phyloP scores from a whole-genome alignment of 2,888 invertebrate genomes.

The Sylvicola fuscatus region DNA sequence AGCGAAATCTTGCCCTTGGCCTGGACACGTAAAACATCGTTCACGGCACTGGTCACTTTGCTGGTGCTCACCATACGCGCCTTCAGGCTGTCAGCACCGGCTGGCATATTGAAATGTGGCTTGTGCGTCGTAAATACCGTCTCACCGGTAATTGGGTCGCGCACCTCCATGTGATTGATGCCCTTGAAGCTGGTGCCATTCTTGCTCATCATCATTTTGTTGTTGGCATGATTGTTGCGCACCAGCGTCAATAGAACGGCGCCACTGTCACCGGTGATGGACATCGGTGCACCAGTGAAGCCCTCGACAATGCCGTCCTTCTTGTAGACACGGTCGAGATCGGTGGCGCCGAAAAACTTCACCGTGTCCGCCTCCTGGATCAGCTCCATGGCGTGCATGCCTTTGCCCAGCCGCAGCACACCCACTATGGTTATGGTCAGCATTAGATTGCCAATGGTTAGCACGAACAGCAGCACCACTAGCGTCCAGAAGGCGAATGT shows the following conservation, averaged over 20 bases:
- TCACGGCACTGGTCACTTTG: conserved; percentile 51
- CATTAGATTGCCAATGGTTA: conserved; percentile 61
- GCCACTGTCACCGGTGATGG: conserved; percentile 18
- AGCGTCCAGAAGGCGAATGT: conserved; percentile 62
- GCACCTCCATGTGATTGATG: conserved; percentile 45
- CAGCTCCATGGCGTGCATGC: conserved; percentile 71
- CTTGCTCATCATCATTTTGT: conserved; percentile 34
- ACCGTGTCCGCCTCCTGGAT: conserved; percentile 50
- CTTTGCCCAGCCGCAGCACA: conserved; percentile 58
- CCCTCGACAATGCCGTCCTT: conserved; percentile 44
- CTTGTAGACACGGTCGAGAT: conserved; percentile 59
- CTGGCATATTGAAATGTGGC: conserved; percentile 48
- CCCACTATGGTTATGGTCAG: conserved; percentile 63
- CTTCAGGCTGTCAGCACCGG: conserved; percentile 39
- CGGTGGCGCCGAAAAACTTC: conserved; percentile 58
- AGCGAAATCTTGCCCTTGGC: conserved; percentile 46
- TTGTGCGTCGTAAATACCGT: conserved; percentile 55
- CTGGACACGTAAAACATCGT: conserved; percentile 41
- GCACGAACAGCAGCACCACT: conserved; percentile 41
- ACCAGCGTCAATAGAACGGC: conserved; percentile 5
- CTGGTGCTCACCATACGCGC: conserved; percentile 48
- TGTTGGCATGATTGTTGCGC: conserved; percentile 22
- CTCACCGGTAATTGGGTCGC: conserved; percentile 39
- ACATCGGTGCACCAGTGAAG: conserved; percentile 31
- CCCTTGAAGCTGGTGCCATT: conserved; percentile 48